A percentile compares a stretch with the other conserved stretches of the same genome.
These are phyloP conservation scores for Dendrolimus kikuchii DNA, from an alignment of 1,140 invertebrate genomes.

Conservation along the genomic window DNA sequence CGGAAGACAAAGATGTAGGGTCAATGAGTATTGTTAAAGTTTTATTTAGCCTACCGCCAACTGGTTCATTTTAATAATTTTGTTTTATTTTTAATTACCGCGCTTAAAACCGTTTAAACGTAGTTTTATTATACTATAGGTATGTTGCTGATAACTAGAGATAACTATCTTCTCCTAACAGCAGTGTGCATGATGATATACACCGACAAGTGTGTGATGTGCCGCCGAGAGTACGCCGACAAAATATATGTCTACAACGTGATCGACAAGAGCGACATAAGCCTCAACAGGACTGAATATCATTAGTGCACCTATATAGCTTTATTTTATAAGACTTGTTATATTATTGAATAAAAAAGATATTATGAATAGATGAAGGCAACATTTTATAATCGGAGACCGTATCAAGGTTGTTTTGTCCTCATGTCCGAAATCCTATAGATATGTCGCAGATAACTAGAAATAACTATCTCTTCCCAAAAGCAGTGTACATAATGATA, in stretches of 20 bases:
- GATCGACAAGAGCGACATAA: constrained; percentile 42
- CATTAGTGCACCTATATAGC: background rate
- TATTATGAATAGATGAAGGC: no score
- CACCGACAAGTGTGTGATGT: no score
- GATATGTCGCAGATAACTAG: background rate
- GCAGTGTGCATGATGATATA: constrained; percentile 36
- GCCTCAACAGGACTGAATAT: constrained; percentile 19
- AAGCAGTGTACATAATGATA: constrained; percentile 38
- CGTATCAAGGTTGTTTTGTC: no score
- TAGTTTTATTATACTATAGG: background rate
- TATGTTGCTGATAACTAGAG: background rate
- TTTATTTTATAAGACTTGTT: background rate
- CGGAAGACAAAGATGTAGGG: no score
- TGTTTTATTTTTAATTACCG: background rate
- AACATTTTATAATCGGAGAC: no score
- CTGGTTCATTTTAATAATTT: background rate
- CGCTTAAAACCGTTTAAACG: background rate
- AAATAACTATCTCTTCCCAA: constrained; percentile 11
- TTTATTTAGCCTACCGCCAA: no score
- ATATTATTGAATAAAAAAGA: background rate
- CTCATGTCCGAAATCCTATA: no score
- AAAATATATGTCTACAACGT: constrained; percentile 27
- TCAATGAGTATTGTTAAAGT: no score
- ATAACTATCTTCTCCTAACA: constrained; percentile 18
- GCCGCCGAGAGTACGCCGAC: constrained; percentile 12